Evolutionary conservation across 2,888 invertebrate species (phyloP).

Genomic region (Trissoscelio sp.): DNA sequence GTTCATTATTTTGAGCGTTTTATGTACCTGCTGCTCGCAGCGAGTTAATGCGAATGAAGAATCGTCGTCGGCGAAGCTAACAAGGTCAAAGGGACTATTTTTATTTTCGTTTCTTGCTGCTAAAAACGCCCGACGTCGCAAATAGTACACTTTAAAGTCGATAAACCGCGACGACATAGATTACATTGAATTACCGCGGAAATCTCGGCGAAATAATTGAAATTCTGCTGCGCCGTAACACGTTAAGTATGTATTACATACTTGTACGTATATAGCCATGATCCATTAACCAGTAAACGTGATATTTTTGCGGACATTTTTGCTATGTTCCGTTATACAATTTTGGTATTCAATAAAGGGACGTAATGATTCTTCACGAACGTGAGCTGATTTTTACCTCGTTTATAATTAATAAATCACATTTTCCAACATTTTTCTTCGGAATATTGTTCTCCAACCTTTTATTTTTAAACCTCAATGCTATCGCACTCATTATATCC

Average conservation of each 20-base stretch:
- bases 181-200: slow-evolving; percentile 4
- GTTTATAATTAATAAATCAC: slow-evolving; percentile 19
- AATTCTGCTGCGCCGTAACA: slow-evolving; percentile 32
- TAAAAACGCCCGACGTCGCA: slow-evolving; percentile 1
- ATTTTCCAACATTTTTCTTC: slow-evolving; percentile 5
- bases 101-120: slow-evolving; percentile 4
- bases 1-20: slow-evolving; percentile 58
- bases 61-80: slow-evolving; percentile 20
- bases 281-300: slow-evolving; percentile 50
- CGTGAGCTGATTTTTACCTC: slow-evolving; percentile 31
- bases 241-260: slow-evolving; percentile 32
- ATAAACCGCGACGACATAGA: slow-evolving; percentile 16
- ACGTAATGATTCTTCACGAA: slow-evolving; percentile 4
- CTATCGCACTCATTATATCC: too few relatives aligned
- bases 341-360: slow-evolving; percentile 52
- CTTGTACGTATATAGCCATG: slow-evolving; percentile 7
- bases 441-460: neutral
- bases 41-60: slow-evolving; percentile 33
- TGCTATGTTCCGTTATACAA: slow-evolving; percentile 40
- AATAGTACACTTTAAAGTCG: slow-evolving; percentile 14
- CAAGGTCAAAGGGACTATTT: slow-evolving; percentile 16
- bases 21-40: slow-evolving; percentile 25
- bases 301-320: slow-evolving; percentile 58
- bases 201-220: slow-evolving; percentile 23
- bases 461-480: neutral